These are phyloP conservation scores for Aurelia coerulea DNA, from an alignment of 30 jellyfish, hydroid and myxozoan species.

Conservation along the genomic window DNA sequence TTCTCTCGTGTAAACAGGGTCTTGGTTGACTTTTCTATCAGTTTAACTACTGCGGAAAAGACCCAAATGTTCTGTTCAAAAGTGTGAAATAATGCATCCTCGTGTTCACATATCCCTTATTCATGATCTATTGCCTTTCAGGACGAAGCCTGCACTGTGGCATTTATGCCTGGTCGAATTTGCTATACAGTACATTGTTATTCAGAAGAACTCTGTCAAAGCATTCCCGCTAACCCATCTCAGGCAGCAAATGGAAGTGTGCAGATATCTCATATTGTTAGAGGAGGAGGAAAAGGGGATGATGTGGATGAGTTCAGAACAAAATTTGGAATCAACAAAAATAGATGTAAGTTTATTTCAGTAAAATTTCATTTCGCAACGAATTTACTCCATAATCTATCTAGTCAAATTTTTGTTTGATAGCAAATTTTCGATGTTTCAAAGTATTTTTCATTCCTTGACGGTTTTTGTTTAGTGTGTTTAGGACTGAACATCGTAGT, in stretches of 20 bases:
- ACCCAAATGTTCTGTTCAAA: too few species aligned
- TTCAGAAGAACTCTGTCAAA: slow-evolving; percentile 84
- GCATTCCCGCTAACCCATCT: slow-evolving; percentile 95
- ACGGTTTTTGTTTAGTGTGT: too few species aligned
- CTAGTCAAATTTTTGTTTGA: not conserved
- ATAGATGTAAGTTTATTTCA: slow-evolving; percentile 56
- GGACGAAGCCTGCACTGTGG: slow-evolving; percentile 93
- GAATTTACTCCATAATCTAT: not conserved
- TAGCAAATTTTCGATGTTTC: not conserved
- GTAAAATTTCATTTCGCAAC: not conserved
- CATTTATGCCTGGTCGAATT: slow-evolving; percentile 92
- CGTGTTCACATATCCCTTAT: too few species aligned
- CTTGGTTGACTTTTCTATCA: too few species aligned
- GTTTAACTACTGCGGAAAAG: too few species aligned
- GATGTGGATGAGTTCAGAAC: slow-evolving; percentile 94
- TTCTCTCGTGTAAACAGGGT: too few species aligned
- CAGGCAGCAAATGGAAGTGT: slow-evolving; percentile 94
- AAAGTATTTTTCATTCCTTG: not conserved
- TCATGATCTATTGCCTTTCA: slow-evolving; percentile 11
- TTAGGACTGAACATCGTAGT: too few species aligned
- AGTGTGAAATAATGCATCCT: too few species aligned
- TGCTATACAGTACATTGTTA: slow-evolving; percentile 93
- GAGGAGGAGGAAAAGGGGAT: slow-evolving; percentile 99
- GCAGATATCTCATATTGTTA: slow-evolving; percentile 88
- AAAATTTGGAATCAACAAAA: slow-evolving; percentile 87